Conservation (phyloP, 2,113 vertebrate species). For the Leptobrachium ailaonicum region DNA sequence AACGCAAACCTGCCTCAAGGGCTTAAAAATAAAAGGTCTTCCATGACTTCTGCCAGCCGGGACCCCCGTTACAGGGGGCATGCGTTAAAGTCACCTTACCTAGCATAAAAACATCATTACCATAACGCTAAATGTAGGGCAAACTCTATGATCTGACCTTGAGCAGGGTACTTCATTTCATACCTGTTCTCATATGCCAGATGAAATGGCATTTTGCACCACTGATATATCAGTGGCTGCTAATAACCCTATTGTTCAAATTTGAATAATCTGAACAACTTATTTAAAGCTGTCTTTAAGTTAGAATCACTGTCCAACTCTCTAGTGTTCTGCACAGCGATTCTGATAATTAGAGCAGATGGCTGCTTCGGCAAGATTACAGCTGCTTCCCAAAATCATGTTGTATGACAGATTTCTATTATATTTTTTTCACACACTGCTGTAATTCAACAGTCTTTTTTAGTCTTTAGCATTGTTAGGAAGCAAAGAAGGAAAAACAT, state of each 20-base stretch:
- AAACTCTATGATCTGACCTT: too few relatives aligned
- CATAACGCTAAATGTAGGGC: too few relatives aligned
- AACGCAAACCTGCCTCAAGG: too few relatives aligned
- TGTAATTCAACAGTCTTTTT: too few relatives aligned
- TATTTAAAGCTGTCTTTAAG: constrained; percentile 5
- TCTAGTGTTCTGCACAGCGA: background rate
- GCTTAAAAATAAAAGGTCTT: too few relatives aligned
- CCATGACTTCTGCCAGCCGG: too few relatives aligned
- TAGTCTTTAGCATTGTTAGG: too few relatives aligned
- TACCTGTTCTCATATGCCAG: background rate
- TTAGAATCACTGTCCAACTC: constrained; percentile 4
- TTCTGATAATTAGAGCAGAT: constrained; percentile 15
- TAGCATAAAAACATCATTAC: too few relatives aligned
- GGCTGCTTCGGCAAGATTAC: background rate
- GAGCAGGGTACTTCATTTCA: background rate
- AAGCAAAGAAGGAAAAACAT: too few relatives aligned
- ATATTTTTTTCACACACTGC: background rate
- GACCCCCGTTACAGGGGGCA: too few relatives aligned
- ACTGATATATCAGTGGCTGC: background rate
- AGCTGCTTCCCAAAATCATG: background rate
- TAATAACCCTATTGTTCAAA: constrained; percentile 1
- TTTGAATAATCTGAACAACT: constrained; percentile 13
- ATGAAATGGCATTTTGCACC: background rate
- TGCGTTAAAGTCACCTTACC: too few relatives aligned
- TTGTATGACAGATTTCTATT: background rate